These are phyloP conservation scores for Xyliphius kryptos DNA, from an alignment of 2,113 vertebrate genomes.

Conservation along the genomic window DNA sequence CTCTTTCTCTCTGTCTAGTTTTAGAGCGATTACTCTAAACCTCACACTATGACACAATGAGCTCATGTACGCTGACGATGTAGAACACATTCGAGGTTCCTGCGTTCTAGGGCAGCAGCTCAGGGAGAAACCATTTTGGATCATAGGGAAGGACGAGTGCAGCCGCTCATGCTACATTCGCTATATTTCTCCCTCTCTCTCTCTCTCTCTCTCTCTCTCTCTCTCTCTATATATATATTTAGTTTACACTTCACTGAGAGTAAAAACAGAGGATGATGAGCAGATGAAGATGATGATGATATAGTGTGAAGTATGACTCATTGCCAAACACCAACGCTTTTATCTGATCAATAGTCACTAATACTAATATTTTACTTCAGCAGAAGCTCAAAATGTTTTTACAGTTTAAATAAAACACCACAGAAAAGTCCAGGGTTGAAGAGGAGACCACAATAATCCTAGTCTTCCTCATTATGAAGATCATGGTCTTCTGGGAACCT, in stretches of 20 bases:
- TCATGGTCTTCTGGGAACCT: neutral
- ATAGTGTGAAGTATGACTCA: constrained; percentile 10
- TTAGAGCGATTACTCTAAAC: no score
- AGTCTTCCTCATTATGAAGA: neutral
- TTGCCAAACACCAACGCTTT: constrained; percentile 14
- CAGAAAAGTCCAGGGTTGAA: neutral
- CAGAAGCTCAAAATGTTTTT: neutral
- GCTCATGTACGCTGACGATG: no score
- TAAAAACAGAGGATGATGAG: neutral
- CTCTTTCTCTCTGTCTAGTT: no score
- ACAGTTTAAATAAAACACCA: neutral
- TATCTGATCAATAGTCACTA: neutral
- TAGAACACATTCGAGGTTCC: no score
- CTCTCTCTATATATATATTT: neutral
- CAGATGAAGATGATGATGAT: constrained; percentile 4
- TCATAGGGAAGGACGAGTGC: constrained; percentile 28
- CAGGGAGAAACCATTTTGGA: constrained; percentile 30
- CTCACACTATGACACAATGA: no score
- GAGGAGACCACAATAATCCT: neutral
- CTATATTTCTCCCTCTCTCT: no score
- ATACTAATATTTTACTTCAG: neutral
- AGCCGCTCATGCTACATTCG: neutral
- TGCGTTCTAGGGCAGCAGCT: no score
- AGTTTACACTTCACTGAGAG: neutral
- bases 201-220: constrained; percentile 5